Base-by-base conservation (phyloP, 1,140 invertebrate genomes). In the Lucilia sericata region DNA sequence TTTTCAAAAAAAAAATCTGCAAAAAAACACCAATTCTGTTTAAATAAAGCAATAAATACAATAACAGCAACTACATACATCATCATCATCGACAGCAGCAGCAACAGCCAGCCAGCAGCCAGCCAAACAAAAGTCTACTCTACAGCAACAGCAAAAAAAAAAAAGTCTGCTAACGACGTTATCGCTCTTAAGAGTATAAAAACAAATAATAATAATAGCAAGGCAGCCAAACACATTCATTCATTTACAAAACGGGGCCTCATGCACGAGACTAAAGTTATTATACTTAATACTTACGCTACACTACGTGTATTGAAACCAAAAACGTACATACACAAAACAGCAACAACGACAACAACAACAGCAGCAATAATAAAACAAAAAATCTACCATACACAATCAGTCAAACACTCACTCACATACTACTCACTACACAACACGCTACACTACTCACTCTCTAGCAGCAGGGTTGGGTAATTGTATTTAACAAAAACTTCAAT, bases 151-250 rank as follows among this genome's bases (percentile, higher is more conserved):
- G 25, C 25, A 30, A 30, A 30, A 30, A 30, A 30, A 30, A 14
- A 12, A 2, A 49, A 65, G n/a, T 49, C 60, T n/a, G 60, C 60
- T 65, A 65, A 65, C 60, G n/a, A 65, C 60, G 60, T 65, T 65
- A 65, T 65, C 60, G 60, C 60, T 65, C 60, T 65, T 65, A 65
- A 65, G 60, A n/a, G 60, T 65, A 65, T 19, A 30, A 19, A 65
- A 65, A 65, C 60, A 65, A 30, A 30, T 30, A 30, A 30, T 30
- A 19, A 65, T 65, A 65, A 49, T 49, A 49, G 49, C 60, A 65
- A 65, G 60, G 2, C 60, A 65, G 60, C 60, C 25, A 30, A 65
- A 19, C n/a, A 17, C 14, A 17, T 65, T 65, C 60, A 65, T 65
- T 65, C 60, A 65, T 65, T 30, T 65, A 65, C 60, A 65, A 65